These are phyloP conservation scores for Cantharis rustica DNA, from an alignment of 2,888 invertebrate species.

Conservation along the genomic window DNA sequence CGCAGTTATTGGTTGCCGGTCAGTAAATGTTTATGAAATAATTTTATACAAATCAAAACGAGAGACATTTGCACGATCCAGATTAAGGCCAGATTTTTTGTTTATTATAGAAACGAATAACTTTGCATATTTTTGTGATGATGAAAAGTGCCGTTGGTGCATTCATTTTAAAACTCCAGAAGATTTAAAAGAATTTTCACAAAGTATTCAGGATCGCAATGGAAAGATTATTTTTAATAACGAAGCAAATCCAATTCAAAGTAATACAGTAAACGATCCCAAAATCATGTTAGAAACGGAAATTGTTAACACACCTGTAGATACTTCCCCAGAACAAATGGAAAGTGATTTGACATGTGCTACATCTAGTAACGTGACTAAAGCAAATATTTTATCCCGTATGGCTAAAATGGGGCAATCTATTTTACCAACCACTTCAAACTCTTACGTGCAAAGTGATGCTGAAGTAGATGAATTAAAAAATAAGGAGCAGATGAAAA, in stretches of 20 bases:
- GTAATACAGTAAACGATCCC: neutral
- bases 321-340: neutral
- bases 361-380: constrained; percentile 42
- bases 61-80: constrained; percentile 45
- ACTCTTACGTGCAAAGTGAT: constrained; percentile 37
- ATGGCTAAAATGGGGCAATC: constrained; percentile 65
- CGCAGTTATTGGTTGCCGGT: constrained; percentile 53
- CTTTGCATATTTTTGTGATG: constrained; percentile 47
- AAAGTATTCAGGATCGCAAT: constrained; percentile 26
- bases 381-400: constrained; percentile 59
- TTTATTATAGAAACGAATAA: constrained; percentile 42
- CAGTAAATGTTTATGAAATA: constrained; percentile 44
- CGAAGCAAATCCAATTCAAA: neutral
- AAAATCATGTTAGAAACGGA: neutral
- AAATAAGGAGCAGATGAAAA: constrained; percentile 2
- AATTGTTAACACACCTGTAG: constrained; percentile 7
- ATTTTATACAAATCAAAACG: constrained; percentile 52
- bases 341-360: constrained; percentile 35
- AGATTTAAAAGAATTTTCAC: constrained; percentile 41
- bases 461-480: constrained; percentile 35
- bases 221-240: neutral
- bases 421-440: constrained; percentile 48
- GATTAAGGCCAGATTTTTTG: constrained; percentile 37
- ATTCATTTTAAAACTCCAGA: constrained; percentile 43
- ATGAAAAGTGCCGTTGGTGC: constrained; percentile 45